Evolutionary conservation across 1,140 invertebrate species (phyloP).

Genomic region (Orchestia grillus): DNA sequence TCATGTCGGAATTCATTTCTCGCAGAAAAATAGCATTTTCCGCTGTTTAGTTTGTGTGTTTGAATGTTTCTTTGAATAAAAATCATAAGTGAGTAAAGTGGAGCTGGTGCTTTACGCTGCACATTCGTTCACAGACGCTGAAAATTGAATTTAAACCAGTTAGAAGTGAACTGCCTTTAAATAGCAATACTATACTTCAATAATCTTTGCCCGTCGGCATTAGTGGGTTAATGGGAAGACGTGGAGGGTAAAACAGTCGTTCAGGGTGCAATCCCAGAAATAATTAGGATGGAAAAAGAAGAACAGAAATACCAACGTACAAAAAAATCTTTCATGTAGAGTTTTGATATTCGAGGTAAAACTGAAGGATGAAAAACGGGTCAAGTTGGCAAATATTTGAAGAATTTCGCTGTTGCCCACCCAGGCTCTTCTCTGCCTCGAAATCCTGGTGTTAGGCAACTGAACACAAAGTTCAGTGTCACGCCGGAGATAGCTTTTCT

Average conservation of each 20-base stretch:
- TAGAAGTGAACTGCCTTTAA: no score
- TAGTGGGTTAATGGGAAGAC: no score
- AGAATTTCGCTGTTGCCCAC: background rate
- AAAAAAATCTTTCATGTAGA: background rate
- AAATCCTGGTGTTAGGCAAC: background rate
- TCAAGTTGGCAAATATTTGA: background rate
- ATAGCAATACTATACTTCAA: no score
- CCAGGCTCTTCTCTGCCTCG: background rate
- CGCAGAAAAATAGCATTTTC: no score
- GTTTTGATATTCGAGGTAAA: background rate
- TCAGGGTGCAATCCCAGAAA: background rate
- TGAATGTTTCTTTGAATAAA: no score
- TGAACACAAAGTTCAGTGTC: background rate
- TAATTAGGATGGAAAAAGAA: background rate
- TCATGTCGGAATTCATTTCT: no score
- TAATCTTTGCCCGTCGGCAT: no score
- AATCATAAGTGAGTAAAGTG: no score
- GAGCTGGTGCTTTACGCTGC: no score
- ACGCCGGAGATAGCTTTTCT: background rate
- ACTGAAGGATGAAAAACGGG: background rate
- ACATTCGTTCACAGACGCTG: no score
- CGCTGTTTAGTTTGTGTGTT: no score
- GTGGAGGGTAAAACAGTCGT: background rate
- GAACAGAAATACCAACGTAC: background rate
- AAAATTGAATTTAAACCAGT: no score